phyloP scores from a whole-genome alignment of 2,113 vertebrate genomes.

The Ellobius talpinus region DNA sequence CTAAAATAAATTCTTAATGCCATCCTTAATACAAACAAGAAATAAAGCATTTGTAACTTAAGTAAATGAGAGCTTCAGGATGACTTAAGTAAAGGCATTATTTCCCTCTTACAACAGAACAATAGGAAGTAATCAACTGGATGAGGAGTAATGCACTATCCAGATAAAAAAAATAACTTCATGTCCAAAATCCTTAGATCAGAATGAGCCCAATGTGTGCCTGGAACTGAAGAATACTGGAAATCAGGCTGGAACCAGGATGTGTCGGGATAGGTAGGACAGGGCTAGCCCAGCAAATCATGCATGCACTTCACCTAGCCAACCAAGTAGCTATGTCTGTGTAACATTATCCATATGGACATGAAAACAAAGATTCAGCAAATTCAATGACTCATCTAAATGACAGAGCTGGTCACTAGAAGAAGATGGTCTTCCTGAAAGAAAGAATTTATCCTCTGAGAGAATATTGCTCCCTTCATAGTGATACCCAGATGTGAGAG shows the following conservation, averaged over 20 bases:
- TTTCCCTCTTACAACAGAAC: slow-evolving; percentile 19
- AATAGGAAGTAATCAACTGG: background rate
- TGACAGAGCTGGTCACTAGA: background rate
- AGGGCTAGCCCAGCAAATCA: background rate
- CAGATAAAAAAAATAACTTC: background rate
- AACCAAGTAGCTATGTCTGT: background rate
- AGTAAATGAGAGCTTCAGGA: background rate
- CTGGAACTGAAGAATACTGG: background rate
- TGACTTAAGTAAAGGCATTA: background rate
- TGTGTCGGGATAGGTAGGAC: background rate
- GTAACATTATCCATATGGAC: background rate
- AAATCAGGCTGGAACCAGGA: background rate
- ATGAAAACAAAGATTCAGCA: slow-evolving; percentile 16
- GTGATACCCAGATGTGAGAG: background rate
- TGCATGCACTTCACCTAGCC: background rate
- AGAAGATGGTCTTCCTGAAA: background rate
- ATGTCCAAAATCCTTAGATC: background rate
- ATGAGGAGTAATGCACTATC: background rate
- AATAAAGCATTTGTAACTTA: background rate
- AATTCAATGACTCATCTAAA: background rate
- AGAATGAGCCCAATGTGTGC: background rate
- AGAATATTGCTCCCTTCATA: background rate
- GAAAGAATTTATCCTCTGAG: background rate
- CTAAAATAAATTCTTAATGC: background rate
- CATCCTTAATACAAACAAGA: background rate